A percentile compares a stretch with the other conserved stretches of the same genome.
phyloP scores from a whole-genome alignment of 2,113 vertebrate genomes.

The Cichladusa arquata region DNA sequence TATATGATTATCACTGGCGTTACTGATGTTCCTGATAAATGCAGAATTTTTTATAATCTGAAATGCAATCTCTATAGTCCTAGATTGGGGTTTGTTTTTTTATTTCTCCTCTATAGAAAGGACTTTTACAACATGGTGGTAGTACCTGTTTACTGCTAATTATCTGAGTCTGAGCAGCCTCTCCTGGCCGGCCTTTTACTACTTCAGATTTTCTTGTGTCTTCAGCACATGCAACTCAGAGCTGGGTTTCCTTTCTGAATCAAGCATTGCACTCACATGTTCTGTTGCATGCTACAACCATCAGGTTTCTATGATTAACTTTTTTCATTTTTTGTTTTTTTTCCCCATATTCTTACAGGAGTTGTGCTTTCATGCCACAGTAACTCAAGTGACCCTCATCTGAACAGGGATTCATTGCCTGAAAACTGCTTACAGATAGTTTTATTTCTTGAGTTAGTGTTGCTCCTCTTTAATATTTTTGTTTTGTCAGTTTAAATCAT shows the following conservation, averaged over 20 bases:
- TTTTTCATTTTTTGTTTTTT: neutral
- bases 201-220: neutral
- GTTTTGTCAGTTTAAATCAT: neutral
- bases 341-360: neutral
- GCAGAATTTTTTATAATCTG: neutral
- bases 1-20: fast-evolving
- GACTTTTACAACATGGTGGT: neutral
- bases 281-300: neutral
- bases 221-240: neutral
- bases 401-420: neutral
- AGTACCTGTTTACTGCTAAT: neutral
- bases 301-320: neutral
- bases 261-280: fast-evolving
- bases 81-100: neutral
- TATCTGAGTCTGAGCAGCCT: neutral
- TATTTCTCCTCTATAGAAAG: neutral
- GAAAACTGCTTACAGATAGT: neutral
- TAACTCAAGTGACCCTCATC: neutral
- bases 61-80: neutral
- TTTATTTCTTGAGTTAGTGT: neutral
- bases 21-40: neutral
- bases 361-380: neutral
- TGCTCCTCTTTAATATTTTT: neutral
- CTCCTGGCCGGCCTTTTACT: neutral
- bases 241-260: neutral